Evolutionary conservation across 2,797 vertebrate species (phyloP).

Genomic region (Tokudaia muenninki): DNA sequence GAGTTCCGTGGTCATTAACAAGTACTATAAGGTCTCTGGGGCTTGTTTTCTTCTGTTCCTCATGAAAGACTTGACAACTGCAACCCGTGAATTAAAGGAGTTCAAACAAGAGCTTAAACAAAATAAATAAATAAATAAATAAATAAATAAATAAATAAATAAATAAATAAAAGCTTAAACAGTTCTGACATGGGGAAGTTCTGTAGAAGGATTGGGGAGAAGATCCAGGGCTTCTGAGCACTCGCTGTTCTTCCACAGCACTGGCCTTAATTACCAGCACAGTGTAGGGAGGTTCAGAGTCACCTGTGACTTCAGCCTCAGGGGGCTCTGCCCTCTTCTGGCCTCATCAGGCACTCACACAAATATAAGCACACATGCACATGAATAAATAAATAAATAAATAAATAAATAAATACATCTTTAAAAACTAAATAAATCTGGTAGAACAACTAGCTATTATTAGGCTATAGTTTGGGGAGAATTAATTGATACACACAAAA

Average conservation of each 20-base stretch:
- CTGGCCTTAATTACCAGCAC: background rate
- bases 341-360: background rate
- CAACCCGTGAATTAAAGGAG: background rate
- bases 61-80: background rate
- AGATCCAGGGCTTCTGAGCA: background rate
- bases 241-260: background rate
- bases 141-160: background rate
- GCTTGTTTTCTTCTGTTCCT: background rate
- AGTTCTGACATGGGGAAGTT: background rate
- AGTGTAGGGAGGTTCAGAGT: background rate
- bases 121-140: no score
- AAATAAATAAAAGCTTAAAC: background rate
- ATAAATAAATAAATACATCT: background rate
- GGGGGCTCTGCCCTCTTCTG: background rate
- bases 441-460: background rate
- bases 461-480: background rate
- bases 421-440: background rate
- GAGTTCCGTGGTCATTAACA: background rate
- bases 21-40: background rate
- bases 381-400: no score
- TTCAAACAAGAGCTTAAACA: background rate
- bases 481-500: constrained; percentile 35
- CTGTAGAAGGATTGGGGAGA: background rate
- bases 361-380: background rate
- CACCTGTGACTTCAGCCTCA: background rate